These are phyloP conservation scores for Alligator mississippiensis DNA, from an alignment of 2,113 vertebrate species.

Conservation along the genomic window DNA sequence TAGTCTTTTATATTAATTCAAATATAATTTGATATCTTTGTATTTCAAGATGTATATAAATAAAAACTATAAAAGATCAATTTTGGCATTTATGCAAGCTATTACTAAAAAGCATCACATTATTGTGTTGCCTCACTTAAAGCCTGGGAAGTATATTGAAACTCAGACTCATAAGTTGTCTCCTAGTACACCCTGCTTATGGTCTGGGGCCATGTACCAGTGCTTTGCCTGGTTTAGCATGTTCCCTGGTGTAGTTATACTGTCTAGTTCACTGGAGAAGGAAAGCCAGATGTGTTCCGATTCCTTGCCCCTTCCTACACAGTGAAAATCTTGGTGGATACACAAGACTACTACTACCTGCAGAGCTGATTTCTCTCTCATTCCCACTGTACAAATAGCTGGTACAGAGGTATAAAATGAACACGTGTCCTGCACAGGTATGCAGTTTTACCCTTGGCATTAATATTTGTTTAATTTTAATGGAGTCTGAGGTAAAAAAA, in stretches of 20 bases:
- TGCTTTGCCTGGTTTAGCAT: not conserved
- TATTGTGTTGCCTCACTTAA: not conserved
- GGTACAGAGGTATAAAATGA: not conserved
- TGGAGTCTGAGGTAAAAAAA: not conserved
- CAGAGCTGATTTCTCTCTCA: not conserved
- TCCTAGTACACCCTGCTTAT: not conserved
- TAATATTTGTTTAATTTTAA: too few relatives aligned
- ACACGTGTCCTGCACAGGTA: not conserved
- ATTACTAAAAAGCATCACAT: not conserved
- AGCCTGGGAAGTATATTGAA: not conserved
- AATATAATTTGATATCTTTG: not conserved
- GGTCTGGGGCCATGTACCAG: not conserved
- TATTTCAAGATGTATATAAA: not conserved
- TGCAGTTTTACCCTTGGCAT: not conserved
- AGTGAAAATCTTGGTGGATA: too few relatives aligned
- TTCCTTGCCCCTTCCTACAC: too few relatives aligned
- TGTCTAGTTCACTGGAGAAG: not conserved
- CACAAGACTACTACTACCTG: too few relatives aligned
- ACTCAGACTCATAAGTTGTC: not conserved
- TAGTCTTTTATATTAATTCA: not conserved
- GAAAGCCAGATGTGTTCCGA: constrained; percentile 36
- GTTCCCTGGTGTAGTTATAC: constrained; percentile 48
- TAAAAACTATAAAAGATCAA: not conserved
- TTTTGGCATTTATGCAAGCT: not conserved
- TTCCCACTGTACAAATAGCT: not conserved